Conservation (phyloP, 2,113 vertebrate genomes). For the pig (Sus scrofa) region T2T-Sscrofa CM000817.6:120390001-120390500, state of each 20-base stretch:
- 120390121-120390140: not conserved
- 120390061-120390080: not conserved
- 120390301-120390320: too few species aligned
- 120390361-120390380: too few species aligned
- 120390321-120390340: too few species aligned
- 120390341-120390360: too few species aligned
- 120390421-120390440: too few species aligned
- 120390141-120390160: conserved; percentile 43
- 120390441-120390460: too few species aligned
- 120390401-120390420: too few species aligned
- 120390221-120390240: conserved; percentile 6
- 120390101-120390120: conserved; percentile 42
- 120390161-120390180: not conserved
- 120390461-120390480: too few species aligned
- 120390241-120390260: not conserved
- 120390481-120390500: too few species aligned
- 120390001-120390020: not conserved
- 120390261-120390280: not conserved
- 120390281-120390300: too few species aligned
- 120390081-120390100: not conserved
- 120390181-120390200: not conserved
- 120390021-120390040: not conserved
- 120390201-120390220: not conserved
- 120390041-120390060: conserved; percentile 43
- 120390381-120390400: too few species aligned